These are phyloP conservation scores for Trissonchulus sp. DNA, from an alignment of 2,888 invertebrate genomes.

Conservation along the genomic window DNA sequence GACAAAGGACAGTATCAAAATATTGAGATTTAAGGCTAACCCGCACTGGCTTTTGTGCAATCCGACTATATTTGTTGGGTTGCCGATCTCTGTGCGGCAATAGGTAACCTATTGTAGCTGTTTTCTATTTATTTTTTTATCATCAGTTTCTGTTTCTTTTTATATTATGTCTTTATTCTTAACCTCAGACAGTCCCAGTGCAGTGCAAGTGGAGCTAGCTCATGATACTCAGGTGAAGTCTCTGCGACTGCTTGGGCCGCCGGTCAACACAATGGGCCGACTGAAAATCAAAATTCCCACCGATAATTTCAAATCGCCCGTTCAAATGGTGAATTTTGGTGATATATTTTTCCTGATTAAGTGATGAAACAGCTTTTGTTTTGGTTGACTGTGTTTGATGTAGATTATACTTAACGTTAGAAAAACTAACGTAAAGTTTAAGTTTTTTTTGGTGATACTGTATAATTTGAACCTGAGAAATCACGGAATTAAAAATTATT, in stretches of 20 bases:
- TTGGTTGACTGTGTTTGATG: no score
- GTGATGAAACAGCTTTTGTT: background rate
- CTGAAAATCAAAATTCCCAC: slow-evolving; percentile 34
- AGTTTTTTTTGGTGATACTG: no score
- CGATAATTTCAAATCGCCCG: slow-evolving; percentile 32
- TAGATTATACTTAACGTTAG: no score
- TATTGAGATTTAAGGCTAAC: no score
- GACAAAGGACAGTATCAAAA: no score
- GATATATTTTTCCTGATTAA: background rate
- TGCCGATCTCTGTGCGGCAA: no score
- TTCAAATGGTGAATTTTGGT: slow-evolving; percentile 29
- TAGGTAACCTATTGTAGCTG: no score
- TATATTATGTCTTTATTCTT: background rate
- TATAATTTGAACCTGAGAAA: no score
- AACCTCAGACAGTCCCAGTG: slow-evolving; percentile 33
- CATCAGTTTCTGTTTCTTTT: slow-evolving; percentile 9
- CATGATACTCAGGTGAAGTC: slow-evolving; percentile 33
- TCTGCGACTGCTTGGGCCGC: slow-evolving; percentile 33
- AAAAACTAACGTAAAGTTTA: no score
- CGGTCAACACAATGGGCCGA: slow-evolving; percentile 31
- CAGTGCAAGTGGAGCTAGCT: slow-evolving; percentile 41
- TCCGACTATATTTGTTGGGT: no score
- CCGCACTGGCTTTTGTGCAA: no score
- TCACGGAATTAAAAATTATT: no score
- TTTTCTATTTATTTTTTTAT: background rate